Evolutionary conservation across 2,797 vertebrate species (phyloP).

Genomic region (Spheniscus humboldti): DNA sequence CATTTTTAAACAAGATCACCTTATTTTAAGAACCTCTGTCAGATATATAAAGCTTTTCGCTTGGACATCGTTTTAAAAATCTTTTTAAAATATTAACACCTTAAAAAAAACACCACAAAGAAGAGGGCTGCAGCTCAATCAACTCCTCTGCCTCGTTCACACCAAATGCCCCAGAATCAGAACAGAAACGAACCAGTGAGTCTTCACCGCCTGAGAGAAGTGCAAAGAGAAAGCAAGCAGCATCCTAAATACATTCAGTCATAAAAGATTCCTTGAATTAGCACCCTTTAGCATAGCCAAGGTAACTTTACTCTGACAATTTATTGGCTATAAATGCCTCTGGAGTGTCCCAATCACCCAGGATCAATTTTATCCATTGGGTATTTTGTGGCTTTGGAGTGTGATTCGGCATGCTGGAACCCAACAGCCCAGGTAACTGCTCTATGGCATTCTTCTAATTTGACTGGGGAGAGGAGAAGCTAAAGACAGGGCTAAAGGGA

Average conservation of each 20-base stretch:
- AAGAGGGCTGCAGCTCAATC: neutral
- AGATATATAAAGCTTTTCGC: neutral
- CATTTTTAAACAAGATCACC: neutral
- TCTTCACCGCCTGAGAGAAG: neutral
- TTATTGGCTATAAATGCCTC: neutral
- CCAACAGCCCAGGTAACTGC: neutral
- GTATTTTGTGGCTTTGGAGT: neutral
- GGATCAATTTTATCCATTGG: neutral
- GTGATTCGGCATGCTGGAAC: neutral
- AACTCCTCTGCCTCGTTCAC: neutral
- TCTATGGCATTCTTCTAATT: neutral
- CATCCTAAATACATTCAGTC: neutral
- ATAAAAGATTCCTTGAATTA: neutral
- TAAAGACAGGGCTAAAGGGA: neutral
- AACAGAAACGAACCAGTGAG: neutral
- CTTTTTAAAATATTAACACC: neutral
- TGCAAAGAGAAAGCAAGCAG: neutral
- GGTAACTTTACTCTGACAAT: neutral
- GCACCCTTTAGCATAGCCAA: neutral
- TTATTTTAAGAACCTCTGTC: neutral
- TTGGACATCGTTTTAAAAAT: neutral
- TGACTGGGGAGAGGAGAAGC: neutral
- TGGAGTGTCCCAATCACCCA: neutral
- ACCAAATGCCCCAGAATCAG: neutral
- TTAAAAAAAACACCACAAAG: neutral